Base-by-base conservation (phyloP, 2,888 invertebrate species). In the Stramonita haemastoma region DNA sequence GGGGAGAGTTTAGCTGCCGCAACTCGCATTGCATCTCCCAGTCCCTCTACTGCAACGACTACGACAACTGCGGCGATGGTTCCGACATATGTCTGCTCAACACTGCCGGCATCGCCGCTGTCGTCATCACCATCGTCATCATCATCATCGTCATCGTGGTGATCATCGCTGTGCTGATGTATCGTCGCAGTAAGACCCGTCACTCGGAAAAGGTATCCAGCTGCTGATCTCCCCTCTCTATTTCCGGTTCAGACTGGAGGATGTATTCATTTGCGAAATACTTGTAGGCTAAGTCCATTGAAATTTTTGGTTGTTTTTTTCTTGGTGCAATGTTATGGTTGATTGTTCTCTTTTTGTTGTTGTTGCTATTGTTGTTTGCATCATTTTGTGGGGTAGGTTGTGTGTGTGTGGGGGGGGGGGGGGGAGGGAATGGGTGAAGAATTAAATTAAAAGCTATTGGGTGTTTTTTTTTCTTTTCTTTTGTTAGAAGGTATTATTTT, bases 61-160 rank as follows among this genome's bases (percentile, higher is more conserved):
- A 79, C 83, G 91, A 92, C 89, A 92, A 91, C 89, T 92, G 92
- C 57, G 92, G 92, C 22, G 92, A 92, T 85, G 89, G 81, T 26
- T 91, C 91, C 26, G 92, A 92, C 89, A 56, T 90, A 81, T 92
- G 92, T 87, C 29, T 90, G 22, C 89, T 92, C 29, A 89, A 73
- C 32, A 22, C 86, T 1, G 90, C 86, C 11, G 89, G 87, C 26
- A 83, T 91, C 81, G 87, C 89, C 26, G 91, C 89, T 36, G 90
- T 91, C 26, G 89, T 91, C 86, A 83, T 91, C 87, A 90, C 89
- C 26, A 84, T 86, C 29, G 73, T 90, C 34, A 32, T 90, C 86
- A 32, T 91, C 66, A 70, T 91, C 57, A 56, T 91, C 81, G 34
- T 91, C 66, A 56, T 91, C 22, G 91, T 90, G 22, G 70, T 89